Conservation (phyloP, 2,888 invertebrate species). For the Synanthedon formicaeformis region DNA sequence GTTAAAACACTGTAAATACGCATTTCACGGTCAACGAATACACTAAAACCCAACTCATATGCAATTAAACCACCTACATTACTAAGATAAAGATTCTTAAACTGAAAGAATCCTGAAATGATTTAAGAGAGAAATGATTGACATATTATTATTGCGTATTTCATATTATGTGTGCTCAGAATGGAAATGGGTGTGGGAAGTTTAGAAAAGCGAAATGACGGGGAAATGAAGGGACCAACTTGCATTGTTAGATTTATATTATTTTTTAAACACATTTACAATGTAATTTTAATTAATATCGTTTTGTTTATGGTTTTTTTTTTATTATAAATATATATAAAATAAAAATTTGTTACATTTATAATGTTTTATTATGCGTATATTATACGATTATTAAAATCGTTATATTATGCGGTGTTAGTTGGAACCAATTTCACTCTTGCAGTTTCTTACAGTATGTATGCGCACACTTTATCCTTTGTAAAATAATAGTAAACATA, state of each 20-base stretch:
- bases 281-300: slow-evolving; percentile 15
- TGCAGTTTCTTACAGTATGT: slow-evolving; percentile 23
- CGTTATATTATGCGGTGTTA: slow-evolving; percentile 30
- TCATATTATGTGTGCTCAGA: not conserved
- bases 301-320: slow-evolving; percentile 4
- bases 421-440: slow-evolving; percentile 38
- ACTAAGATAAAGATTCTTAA: too few species aligned
- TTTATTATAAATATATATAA: slow-evolving; percentile 23
- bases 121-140: too few species aligned
- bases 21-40: slow-evolving; percentile 4
- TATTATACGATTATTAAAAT: too few species aligned
- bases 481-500: slow-evolving; percentile 42
- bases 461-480: slow-evolving; percentile 30
- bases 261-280: slow-evolving; percentile 26
- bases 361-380: slow-evolving; percentile 9
- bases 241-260: slow-evolving; percentile 35
- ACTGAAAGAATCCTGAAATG: too few species aligned
- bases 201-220: not conserved
- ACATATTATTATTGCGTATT: too few species aligned
- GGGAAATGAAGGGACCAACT: slow-evolving; percentile 31
- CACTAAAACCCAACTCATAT: too few species aligned
- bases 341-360: slow-evolving; percentile 1
- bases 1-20: slow-evolving; percentile 6
- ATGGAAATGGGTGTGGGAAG: not conserved
- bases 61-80: too few species aligned